A percentile compares a stretch with the other conserved stretches of the same genome.
phyloP scores from a whole-genome alignment of 2,113 vertebrate species.

The Neoarius graeffei region DNA sequence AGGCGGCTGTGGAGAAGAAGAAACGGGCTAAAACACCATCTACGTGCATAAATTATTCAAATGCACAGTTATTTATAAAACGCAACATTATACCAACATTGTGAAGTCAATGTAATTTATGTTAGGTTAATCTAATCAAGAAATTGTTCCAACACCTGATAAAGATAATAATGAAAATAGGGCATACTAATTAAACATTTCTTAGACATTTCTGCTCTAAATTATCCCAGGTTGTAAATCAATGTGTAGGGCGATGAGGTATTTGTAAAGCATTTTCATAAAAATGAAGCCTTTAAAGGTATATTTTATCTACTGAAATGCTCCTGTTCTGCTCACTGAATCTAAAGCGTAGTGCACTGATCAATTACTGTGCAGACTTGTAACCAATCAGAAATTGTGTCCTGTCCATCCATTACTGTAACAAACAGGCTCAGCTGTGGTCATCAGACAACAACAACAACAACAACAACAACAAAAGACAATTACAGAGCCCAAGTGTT shows the following conservation, averaged over 20 bases:
- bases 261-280: constrained; percentile 41
- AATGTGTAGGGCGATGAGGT: constrained; percentile 29
- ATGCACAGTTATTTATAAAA: constrained; percentile 66
- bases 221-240: constrained; percentile 46
- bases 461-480: constrained; percentile 61
- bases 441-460: constrained; percentile 63
- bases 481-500: constrained; percentile 73
- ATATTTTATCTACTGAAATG: constrained; percentile 17
- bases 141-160: constrained; percentile 43
- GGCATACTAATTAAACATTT: constrained; percentile 50
- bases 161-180: constrained; percentile 53
- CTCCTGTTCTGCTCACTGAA: constrained; percentile 51
- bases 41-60: constrained; percentile 76
- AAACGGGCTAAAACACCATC: constrained; percentile 65
- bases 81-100: constrained; percentile 67
- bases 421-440: constrained; percentile 73
- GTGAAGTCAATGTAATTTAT: constrained; percentile 68
- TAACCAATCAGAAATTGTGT: constrained; percentile 73
- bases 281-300: constrained; percentile 24
- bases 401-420: constrained; percentile 74
- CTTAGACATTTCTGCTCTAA: constrained; percentile 45
- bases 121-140: constrained; percentile 59
- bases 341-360: constrained; percentile 65
- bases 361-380: constrained; percentile 68
- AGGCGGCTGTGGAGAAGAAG: constrained; percentile 71